Evolutionary conservation across 1,140 invertebrate species (phyloP), one percentile per base, ranked within the genome.

Genomic region (Aplysia californica): DNA sequence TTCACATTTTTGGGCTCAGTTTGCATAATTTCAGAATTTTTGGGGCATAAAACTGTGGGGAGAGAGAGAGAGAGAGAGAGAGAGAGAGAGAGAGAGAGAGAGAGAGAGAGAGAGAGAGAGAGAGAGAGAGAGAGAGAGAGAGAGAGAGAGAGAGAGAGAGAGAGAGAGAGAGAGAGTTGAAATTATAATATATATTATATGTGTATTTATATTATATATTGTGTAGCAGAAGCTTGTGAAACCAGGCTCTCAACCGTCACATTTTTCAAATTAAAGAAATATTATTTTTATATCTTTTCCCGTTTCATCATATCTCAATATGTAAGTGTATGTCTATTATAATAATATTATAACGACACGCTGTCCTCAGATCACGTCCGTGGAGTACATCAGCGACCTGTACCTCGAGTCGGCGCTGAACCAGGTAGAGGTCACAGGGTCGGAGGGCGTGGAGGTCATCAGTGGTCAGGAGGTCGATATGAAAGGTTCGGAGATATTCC

Each of bases 11-110:
- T n/a, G n/a, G n/a, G n/a, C n/a, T n/a, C 58, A 26, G 58, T 29
- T 18, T 61, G 18, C 58, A 61, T 26, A 10, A 6, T 10, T 61
- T 21, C 26, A 26, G 10, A 15, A 31, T 15, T 33, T 10, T 66
- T 66, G 33, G 35, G 36, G 33, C 31, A 36, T 15, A 35, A 36
- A 35, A 15, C 3, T 6, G 64, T 15, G 23, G 64, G 23, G 64
- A 29, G 64, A 36, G 64, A 38, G 36, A 61, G 35, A 38, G 39
- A 38, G 35, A 61, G 56, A 3, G 55, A 38, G 56, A 36, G 56
- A 59, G 70, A 38, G 70, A 38, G 58, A 59, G 55, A 73, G 70
- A 59, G 33, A 35, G 55, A 61, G 31, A 59, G 50, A 35, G 31
- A 36, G 35, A 35, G 35, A 67, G 65, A 67, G 35, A 67, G 65